Conservation (phyloP, 2,797 vertebrate species). For the Lacerta viridis region DNA sequence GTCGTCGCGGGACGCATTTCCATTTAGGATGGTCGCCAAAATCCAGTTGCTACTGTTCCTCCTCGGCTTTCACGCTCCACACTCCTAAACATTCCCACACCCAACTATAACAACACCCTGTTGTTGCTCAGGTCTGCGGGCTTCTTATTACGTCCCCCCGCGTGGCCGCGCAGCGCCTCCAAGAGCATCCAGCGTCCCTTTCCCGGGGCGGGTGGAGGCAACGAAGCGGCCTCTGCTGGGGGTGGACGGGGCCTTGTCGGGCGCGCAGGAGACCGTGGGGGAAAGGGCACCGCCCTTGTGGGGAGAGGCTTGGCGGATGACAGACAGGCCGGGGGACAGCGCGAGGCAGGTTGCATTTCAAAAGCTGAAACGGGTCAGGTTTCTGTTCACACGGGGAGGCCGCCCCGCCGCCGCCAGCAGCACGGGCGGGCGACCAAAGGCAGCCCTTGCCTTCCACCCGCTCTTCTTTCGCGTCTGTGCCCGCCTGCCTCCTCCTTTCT, state of each 20-base stretch:
- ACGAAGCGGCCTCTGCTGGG: neutral
- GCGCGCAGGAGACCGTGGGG: neutral
- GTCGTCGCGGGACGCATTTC: neutral
- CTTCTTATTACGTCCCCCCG: neutral
- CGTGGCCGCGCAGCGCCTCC: neutral
- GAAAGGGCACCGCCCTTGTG: neutral
- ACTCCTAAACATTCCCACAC: too few species aligned
- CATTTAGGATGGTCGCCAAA: neutral
- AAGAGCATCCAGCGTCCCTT: neutral
- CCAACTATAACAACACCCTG: too few species aligned
- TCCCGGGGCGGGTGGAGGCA: too few species aligned
- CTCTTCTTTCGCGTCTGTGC: neutral
- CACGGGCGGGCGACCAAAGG: conserved; percentile 1
- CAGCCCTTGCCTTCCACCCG: neutral
- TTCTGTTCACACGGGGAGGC: conserved; percentile 66
- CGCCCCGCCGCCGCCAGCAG: conserved; percentile 10
- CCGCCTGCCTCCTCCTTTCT: neutral
- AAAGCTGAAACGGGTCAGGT: conserved; percentile 59
- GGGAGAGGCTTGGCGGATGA: neutral
- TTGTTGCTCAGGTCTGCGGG: neutral
- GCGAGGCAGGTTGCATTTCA: conserved; percentile 60
- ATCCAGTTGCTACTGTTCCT: neutral
- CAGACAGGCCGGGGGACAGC: neutral
- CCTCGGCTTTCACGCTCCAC: too few species aligned
- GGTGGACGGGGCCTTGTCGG: neutral